phyloP scores from a whole-genome alignment of 2,888 invertebrate genomes.

The Endotricha flammealis region DNA sequence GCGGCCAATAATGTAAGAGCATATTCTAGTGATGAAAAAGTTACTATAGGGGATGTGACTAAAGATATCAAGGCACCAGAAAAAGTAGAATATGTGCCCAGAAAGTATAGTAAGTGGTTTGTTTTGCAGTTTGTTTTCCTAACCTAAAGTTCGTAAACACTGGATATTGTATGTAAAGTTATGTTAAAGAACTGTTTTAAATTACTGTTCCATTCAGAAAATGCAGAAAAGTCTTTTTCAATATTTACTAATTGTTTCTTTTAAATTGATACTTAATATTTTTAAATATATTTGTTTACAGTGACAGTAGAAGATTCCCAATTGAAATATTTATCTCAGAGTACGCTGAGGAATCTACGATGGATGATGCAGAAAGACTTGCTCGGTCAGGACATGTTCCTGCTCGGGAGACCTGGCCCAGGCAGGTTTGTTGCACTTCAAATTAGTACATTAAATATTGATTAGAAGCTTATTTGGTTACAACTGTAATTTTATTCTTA shows the following conservation, averaged over 20 bases:
- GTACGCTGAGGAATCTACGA: constrained; percentile 87
- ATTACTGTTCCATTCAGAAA: too few species aligned
- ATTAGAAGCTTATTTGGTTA: too few species aligned
- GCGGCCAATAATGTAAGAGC: constrained; percentile 57
- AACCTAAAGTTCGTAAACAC: constrained; percentile 34
- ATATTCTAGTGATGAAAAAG: constrained; percentile 71
- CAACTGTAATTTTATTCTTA: too few species aligned
- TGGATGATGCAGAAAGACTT: constrained; percentile 98
- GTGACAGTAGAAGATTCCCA: constrained; percentile 72
- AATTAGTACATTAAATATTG: too few species aligned
- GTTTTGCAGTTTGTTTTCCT: constrained; percentile 20
- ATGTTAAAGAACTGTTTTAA: too few species aligned
- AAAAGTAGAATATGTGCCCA: constrained; percentile 90
- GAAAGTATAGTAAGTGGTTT: constrained; percentile 85
- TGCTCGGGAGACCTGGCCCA: constrained; percentile 94
- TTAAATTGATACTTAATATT: too few species aligned
- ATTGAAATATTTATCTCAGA: constrained; percentile 81
- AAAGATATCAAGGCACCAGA: constrained; percentile 79
- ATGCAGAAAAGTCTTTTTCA: too few species aligned
- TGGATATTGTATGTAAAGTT: too few species aligned
- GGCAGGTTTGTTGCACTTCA: constrained; percentile 67
- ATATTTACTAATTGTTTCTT: too few species aligned
- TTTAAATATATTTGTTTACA: constrained; percentile 32
- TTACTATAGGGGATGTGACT: constrained; percentile 86
- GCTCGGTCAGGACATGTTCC: constrained; percentile 95